Evolutionary conservation across 2,888 invertebrate species (phyloP).

Genomic region (Vandiemenella viatica): DNA sequence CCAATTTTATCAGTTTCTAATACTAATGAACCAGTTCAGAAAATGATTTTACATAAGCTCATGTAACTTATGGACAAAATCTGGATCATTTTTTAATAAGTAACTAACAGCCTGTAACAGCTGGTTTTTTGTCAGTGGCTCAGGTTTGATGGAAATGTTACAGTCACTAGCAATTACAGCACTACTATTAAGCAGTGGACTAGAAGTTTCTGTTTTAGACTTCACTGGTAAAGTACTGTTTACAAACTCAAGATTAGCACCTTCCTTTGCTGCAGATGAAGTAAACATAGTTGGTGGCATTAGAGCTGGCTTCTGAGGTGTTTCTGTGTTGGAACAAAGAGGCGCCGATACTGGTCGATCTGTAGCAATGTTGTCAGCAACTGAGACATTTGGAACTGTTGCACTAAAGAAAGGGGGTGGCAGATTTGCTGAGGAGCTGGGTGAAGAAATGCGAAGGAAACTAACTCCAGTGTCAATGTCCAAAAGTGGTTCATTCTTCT

Average conservation of each 20-base stretch:
- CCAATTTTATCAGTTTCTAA: no score
- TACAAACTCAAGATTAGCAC: constrained; percentile 10
- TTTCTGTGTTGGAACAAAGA: constrained; percentile 14
- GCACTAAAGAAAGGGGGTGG: constrained; percentile 5
- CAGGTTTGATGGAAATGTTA: constrained; percentile 27
- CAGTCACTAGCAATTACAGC: background rate
- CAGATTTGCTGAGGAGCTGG: constrained; percentile 23
- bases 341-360: constrained; percentile 17
- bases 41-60: constrained; percentile 84
- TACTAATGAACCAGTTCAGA: constrained; percentile 41
- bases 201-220: constrained; percentile 2
- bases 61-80: constrained; percentile 77
- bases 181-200: constrained; percentile 1
- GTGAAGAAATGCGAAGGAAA: constrained; percentile 38
- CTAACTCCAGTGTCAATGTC: constrained; percentile 23
- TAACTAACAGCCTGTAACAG: constrained; percentile 78
- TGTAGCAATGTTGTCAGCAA: background rate
- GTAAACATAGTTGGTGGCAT: constrained; percentile 81
- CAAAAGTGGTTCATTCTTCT: background rate
- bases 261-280: constrained; percentile 34
- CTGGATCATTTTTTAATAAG: constrained; percentile 71
- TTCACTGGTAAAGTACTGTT: background rate
- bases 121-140: constrained; percentile 76
- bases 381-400: background rate
- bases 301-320: constrained; percentile 40